A percentile compares a stretch with the other conserved stretches of the same genome.
phyloP scores from a whole-genome alignment of 2,797 vertebrate species.

The Pseudomugil gertrudae region DNA sequence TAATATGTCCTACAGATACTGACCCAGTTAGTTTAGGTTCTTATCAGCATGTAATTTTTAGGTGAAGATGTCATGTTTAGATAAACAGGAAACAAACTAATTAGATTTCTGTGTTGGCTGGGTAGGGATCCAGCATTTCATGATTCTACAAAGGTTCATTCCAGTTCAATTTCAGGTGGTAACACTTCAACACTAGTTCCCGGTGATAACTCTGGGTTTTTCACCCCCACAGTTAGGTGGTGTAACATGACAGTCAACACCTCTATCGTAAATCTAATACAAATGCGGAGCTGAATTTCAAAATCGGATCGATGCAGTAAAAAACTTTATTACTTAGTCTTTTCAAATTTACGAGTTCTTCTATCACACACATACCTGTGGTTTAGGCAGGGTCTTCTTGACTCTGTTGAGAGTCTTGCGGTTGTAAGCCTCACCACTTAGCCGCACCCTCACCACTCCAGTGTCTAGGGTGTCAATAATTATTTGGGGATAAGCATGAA shows the following conservation, averaged over 20 bases:
- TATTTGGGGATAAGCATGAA: constrained; percentile 92
- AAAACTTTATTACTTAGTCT: neutral
- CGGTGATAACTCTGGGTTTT: no score
- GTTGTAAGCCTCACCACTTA: constrained; percentile 90
- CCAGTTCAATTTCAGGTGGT: neutral
- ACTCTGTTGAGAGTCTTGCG: constrained; percentile 93
- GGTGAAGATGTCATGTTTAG: neutral
- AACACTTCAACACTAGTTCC: neutral
- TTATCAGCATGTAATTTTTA: no score
- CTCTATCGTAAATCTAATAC: neutral
- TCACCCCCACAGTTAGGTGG: no score
- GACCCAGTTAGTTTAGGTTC: no score
- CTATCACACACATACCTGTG: constrained; percentile 81
- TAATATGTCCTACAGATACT: constrained; percentile 3
- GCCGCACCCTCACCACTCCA: constrained; percentile 85
- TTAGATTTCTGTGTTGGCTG: neutral
- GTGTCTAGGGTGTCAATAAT: constrained; percentile 85
- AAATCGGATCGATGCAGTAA: neutral
- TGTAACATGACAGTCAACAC: neutral
- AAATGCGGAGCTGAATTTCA: neutral
- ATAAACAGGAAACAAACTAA: neutral
- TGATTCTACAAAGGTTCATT: neutral
- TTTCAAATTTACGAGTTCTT: no score
- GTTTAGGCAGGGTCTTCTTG: constrained; percentile 90
- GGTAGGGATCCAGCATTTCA: neutral